A percentile compares a stretch with the other conserved stretches of the same genome.
phyloP scores from a whole-genome alignment of 1,140 invertebrate genomes.

The Arion vulgaris region DNA sequence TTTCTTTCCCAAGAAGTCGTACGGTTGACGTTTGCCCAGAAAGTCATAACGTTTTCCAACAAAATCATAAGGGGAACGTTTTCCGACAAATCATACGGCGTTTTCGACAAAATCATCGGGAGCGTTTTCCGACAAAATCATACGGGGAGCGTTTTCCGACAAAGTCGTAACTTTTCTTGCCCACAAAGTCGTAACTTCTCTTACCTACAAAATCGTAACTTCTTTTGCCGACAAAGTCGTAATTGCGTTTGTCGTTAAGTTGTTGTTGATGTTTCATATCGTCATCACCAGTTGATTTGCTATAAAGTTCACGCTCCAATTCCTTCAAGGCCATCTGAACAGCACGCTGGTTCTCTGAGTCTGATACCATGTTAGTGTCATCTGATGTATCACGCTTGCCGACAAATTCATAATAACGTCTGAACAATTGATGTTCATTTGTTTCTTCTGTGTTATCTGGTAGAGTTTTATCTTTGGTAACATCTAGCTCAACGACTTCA shows the following conservation, averaged over 20 bases:
- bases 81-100: no score
- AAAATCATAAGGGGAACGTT: background rate
- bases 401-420: background rate
- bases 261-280: background rate
- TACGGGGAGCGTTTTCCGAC: no score
- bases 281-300: background rate
- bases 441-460: background rate
- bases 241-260: background rate
- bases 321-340: background rate
- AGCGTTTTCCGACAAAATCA: no score
- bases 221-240: background rate
- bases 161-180: constrained; percentile 25
- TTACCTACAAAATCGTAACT: background rate
- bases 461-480: background rate
- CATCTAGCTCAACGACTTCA: background rate
- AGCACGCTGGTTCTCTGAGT: background rate
- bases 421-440: background rate
- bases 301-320: background rate
- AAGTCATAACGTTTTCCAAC: constrained; percentile 23
- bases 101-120: no score
- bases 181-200: no score
- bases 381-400: background rate
- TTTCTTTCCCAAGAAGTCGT: constrained; percentile 13
- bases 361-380: background rate
- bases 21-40: background rate